phyloP scores from a whole-genome alignment of 1,140 invertebrate genomes.

The Scaptomyza montana region DNA sequence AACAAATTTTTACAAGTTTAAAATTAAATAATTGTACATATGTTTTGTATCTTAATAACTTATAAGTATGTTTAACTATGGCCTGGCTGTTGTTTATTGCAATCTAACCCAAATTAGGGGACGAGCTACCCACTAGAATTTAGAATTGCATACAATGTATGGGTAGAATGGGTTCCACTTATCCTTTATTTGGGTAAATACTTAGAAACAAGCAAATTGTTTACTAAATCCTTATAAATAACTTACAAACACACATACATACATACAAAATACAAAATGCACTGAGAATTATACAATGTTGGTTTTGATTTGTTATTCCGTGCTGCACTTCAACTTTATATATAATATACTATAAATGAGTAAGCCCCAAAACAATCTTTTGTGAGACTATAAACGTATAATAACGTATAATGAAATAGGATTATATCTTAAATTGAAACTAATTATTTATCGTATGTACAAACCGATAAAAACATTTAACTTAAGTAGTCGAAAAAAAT shows the following conservation, averaged over 20 bases:
- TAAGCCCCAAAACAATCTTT: conserved; percentile 67
- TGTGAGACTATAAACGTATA: conserved; percentile 72
- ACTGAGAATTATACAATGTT: conserved; percentile 17
- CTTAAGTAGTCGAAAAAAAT: conserved; percentile 63
- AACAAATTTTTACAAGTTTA: conserved; percentile 42
- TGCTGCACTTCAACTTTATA: conserved; percentile 51
- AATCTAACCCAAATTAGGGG: conserved; percentile 28
- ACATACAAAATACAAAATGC: conserved; percentile 13
- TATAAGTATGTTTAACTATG: conserved; percentile 61
- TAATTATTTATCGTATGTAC: conserved; percentile 67
- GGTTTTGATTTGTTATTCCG: conserved; percentile 33
- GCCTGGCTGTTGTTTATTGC: conserved; percentile 66
- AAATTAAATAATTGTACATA: conserved; percentile 65
- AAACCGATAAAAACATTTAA: conserved; percentile 65
- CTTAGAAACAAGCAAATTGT: conserved; percentile 36
- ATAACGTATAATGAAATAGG: conserved; percentile 26
- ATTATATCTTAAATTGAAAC: conserved; percentile 59
- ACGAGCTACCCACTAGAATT: conserved; percentile 40
- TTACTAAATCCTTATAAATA: conserved; percentile 47
- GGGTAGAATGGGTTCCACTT: conserved; percentile 49
- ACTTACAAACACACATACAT: conserved; percentile 1
- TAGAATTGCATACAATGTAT: conserved; percentile 64
- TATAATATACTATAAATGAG: conserved; percentile 26
- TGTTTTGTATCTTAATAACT: conserved; percentile 62
- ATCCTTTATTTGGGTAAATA: conserved; percentile 33